These are phyloP conservation scores for Diloba caeruleocephala DNA, from an alignment of 2,888 invertebrate species.

Conservation along the genomic window DNA sequence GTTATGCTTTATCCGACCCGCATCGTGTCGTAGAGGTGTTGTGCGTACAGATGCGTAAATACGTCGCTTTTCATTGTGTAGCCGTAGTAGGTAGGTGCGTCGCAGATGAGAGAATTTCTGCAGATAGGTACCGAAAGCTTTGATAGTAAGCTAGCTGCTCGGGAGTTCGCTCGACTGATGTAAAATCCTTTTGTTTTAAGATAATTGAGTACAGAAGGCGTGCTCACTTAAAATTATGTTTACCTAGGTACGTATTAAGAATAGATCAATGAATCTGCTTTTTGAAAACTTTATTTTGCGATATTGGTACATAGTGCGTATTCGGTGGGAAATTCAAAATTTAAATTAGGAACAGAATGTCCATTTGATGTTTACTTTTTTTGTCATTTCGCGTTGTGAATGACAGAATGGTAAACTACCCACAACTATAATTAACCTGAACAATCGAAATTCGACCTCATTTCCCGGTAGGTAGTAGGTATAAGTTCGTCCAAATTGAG, in stretches of 20 bases:
- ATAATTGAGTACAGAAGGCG: not conserved
- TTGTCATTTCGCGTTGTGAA: too few relatives aligned
- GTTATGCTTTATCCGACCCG: slow-evolving; percentile 42
- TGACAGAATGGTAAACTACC: slow-evolving; percentile 13
- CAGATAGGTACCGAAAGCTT: slow-evolving; percentile 38
- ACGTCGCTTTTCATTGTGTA: slow-evolving; percentile 15
- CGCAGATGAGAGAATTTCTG: not conserved
- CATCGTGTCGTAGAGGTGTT: slow-evolving; percentile 33
- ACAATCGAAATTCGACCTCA: slow-evolving; percentile 33
- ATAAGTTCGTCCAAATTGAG: slow-evolving; percentile 39
- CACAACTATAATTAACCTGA: slow-evolving; percentile 26
- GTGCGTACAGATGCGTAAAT: slow-evolving; percentile 30
- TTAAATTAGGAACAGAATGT: too few relatives aligned
- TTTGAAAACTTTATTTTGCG: too few relatives aligned
- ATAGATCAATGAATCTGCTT: too few relatives aligned
- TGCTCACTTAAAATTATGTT: too few relatives aligned
- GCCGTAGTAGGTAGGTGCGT: slow-evolving; percentile 10
- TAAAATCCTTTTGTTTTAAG: not conserved
- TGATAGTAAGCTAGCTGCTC: not conserved
- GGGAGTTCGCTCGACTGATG: not conserved
- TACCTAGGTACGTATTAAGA: too few relatives aligned
- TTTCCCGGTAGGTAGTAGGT: slow-evolving; percentile 52
- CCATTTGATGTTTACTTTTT: too few relatives aligned
- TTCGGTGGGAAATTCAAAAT: too few relatives aligned
- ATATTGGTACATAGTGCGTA: too few relatives aligned